Percentiles rank a stretch among this genome's conserved stretches.
Evolutionary conservation across 2,113 vertebrate genomes (phyloP).

Genomic region (Bufo bufo): DNA sequence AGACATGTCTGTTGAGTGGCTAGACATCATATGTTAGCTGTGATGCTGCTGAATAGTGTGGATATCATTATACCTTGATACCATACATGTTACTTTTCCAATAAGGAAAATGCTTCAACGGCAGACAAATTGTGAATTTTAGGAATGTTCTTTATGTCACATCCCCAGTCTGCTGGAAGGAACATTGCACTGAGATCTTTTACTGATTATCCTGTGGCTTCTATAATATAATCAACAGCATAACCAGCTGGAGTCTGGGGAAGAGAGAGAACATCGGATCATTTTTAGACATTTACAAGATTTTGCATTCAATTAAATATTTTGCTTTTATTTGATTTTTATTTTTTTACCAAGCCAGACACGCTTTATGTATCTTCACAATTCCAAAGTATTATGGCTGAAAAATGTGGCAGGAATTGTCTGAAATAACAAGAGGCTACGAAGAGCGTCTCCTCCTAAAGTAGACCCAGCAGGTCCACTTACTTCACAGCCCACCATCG

Average conservation of each 20-base stretch:
- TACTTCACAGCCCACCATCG: too few species aligned
- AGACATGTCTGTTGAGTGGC: neutral
- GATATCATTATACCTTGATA: neutral
- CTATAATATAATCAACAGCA: neutral
- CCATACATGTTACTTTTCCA: neutral
- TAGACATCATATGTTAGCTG: neutral
- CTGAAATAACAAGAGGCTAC: neutral
- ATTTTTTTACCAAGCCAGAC: neutral
- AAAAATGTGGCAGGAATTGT: neutral
- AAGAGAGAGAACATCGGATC: neutral
- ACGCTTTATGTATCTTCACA: neutral
- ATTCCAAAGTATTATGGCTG: neutral
- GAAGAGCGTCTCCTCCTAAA: neutral
- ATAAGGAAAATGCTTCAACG: neutral
- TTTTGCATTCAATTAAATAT: neutral
- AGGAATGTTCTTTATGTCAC: slow-evolving; percentile 14
- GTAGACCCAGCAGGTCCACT: neutral
- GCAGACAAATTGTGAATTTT: neutral
- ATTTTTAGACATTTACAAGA: neutral
- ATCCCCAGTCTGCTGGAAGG: neutral
- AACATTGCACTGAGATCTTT: neutral
- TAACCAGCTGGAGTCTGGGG: neutral
- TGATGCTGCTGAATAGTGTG: too few species aligned
- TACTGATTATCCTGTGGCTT: neutral
- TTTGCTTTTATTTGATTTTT: neutral